A percentile compares a stretch with the other conserved stretches of the same genome.
Evolutionary conservation across 2,113 vertebrate species (phyloP).

Genomic region (Scalopus aquaticus): DNA sequence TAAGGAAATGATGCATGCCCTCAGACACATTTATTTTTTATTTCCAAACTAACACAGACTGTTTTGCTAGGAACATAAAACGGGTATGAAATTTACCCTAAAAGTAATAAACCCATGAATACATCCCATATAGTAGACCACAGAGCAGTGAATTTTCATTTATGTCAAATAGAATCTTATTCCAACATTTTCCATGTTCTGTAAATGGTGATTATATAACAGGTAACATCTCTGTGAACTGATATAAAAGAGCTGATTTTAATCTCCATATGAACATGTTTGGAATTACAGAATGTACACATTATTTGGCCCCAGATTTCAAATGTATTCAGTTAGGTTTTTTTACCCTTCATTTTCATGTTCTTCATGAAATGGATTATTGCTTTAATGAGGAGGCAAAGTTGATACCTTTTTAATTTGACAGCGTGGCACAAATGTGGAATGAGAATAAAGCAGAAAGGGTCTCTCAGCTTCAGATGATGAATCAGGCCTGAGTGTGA

Average conservation of each 20-base stretch:
- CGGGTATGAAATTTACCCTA: background rate
- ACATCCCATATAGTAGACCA: background rate
- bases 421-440: background rate
- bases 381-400: background rate
- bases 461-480: background rate
- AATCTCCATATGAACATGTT: background rate
- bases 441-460: background rate
- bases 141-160: constrained; percentile 40
- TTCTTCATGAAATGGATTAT: background rate
- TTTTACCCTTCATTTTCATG: background rate
- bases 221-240: background rate
- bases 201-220: background rate
- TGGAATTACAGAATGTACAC: background rate
- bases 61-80: constrained; percentile 1
- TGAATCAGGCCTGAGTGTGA: background rate
- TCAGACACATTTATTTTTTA: background rate
- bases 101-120: constrained; percentile 42
- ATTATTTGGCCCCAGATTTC: background rate
- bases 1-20: background rate
- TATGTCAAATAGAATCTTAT: background rate
- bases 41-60: constrained; percentile 19
- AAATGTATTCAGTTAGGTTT: background rate
- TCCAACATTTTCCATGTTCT: background rate
- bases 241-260: background rate
- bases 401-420: background rate